Evolutionary conservation across 2,113 vertebrate species (phyloP).

Genomic region (Pseudopodoces humilis): DNA sequence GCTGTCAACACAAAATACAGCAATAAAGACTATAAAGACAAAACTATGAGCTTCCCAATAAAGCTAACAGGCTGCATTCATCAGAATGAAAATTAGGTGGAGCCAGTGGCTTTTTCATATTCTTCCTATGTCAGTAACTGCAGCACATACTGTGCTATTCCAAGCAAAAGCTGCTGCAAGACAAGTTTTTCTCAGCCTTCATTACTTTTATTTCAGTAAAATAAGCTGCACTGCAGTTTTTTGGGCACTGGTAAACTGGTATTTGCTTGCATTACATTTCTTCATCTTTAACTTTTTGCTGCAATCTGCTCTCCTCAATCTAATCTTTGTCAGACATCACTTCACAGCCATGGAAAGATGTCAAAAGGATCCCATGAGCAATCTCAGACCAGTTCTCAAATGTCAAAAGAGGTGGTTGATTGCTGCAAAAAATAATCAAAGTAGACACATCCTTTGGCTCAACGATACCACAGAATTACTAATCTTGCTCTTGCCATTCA

Average conservation of each 20-base stretch:
- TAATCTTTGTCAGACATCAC: background rate
- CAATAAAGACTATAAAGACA: background rate
- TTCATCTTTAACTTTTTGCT: background rate
- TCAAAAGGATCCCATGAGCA: background rate
- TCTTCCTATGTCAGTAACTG: background rate
- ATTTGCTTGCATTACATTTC: background rate
- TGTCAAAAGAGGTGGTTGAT: background rate
- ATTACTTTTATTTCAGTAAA: background rate
- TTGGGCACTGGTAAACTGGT: background rate
- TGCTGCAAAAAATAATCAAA: background rate
- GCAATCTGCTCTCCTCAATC: background rate
- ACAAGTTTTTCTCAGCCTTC: background rate
- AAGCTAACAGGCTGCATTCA: conserved; percentile 11
- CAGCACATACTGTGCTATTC: background rate
- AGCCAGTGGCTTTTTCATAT: conserved; percentile 24
- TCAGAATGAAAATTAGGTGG: conserved; percentile 25
- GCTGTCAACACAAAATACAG: background rate
- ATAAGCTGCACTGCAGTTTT: background rate
- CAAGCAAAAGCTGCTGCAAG: background rate
- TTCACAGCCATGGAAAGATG: background rate
- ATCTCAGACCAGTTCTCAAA: background rate
- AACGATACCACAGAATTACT: background rate
- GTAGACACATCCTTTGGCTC: background rate
- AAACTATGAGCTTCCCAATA: background rate
- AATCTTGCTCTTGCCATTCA: background rate